Percentiles rank a stretch among this genome's conserved stretches.
Conservation (phyloP, 2,797 vertebrate species). For the Babyrousa celebensis region DNA sequence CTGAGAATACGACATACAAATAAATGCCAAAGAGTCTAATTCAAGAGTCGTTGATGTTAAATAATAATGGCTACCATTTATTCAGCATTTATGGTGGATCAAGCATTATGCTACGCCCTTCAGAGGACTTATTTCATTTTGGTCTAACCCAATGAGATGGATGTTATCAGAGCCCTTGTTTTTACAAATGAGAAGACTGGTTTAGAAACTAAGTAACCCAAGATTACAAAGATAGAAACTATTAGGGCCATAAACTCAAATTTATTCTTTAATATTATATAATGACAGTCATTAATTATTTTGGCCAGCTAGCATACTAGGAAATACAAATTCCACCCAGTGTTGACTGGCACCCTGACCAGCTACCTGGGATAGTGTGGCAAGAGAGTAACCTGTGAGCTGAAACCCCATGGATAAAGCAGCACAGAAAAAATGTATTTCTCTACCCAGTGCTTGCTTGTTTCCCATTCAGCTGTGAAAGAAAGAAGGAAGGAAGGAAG, state of each 20-base stretch:
- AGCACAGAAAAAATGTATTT: not conserved
- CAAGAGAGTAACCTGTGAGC: not conserved
- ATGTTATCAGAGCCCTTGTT: not conserved
- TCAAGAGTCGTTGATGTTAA: not conserved
- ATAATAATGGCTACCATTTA: not conserved
- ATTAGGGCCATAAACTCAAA: not conserved
- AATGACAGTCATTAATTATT: constrained; percentile 1
- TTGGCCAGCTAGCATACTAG: not conserved
- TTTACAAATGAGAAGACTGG: constrained; percentile 27
- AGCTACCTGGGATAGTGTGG: not conserved
- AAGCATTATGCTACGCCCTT: not conserved
- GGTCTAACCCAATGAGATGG: not conserved
- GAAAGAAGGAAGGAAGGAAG: too few species aligned
- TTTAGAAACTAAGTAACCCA: not conserved
- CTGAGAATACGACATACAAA: not conserved
- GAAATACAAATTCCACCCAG: not conserved
- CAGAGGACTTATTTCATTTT: not conserved
- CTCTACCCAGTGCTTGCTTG: not conserved
- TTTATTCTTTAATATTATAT: not conserved
- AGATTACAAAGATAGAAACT: not conserved
- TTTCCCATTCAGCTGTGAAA: not conserved
- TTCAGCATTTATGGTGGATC: not conserved
- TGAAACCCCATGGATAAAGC: not conserved
- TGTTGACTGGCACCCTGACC: not conserved
- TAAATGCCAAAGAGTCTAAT: not conserved